A percentile compares a stretch with the other conserved stretches of the same genome.
These are phyloP conservation scores for Drosophila carrolli DNA, from an alignment of 1,140 invertebrate genomes.

Conservation along the genomic window DNA sequence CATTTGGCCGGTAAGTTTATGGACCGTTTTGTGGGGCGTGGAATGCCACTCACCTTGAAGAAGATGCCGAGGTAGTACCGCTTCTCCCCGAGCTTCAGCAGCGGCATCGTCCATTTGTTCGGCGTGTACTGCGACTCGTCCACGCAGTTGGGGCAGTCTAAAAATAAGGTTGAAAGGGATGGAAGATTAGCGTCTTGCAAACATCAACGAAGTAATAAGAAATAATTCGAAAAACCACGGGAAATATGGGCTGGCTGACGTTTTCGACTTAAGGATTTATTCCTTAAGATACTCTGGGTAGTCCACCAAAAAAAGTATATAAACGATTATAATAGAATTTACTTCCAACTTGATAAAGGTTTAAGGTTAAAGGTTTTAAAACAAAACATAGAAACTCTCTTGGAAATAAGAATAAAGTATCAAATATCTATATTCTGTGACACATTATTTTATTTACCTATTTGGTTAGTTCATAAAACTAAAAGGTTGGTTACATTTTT, in stretches of 20 bases:
- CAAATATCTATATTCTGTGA: background rate
- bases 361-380: no score
- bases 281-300: background rate
- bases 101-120: conserved; percentile 94
- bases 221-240: conserved; percentile 12
- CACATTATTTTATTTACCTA: background rate
- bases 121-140: conserved; percentile 88
- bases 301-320: background rate
- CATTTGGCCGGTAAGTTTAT: conserved; percentile 39
- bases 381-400: background rate
- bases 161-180: conserved; percentile 57
- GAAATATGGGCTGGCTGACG: background rate
- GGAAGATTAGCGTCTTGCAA: conserved; percentile 1
- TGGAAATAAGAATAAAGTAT: background rate
- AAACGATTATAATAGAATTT: no score
- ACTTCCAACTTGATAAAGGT: no score
- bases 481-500: background rate
- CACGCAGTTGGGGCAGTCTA: conserved; percentile 92
- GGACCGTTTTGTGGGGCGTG: conserved; percentile 51
- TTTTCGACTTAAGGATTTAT: background rate
- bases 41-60: conserved; percentile 91
- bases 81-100: conserved; percentile 93
- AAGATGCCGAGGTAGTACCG: conserved; percentile 95
- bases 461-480: background rate
- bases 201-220: background rate